Percentiles rank a stretch among this genome's conserved stretches.
Evolutionary conservation across 2,797 vertebrate species (phyloP).

Genomic region (Epinephelus malabaricus): DNA sequence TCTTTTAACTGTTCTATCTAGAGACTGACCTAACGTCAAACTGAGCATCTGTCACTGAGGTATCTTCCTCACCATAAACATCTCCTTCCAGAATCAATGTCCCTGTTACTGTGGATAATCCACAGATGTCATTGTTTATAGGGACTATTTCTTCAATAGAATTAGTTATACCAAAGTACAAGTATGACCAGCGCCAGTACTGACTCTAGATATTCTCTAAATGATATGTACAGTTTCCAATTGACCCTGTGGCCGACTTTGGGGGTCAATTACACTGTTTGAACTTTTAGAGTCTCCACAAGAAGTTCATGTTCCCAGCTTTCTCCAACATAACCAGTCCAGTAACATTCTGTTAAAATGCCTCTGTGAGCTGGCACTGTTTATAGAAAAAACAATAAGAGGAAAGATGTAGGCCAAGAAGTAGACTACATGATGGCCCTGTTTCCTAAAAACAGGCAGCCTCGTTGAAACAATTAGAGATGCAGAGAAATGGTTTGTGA

Average conservation of each 20-base stretch:
- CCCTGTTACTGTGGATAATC: background rate
- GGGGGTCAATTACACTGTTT: constrained; percentile 23
- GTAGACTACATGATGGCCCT: constrained; percentile 12
- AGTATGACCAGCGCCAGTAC: background rate
- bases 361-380: constrained; percentile 42
- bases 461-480: background rate
- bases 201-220: background rate
- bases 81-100: background rate
- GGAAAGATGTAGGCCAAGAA: constrained; percentile 53
- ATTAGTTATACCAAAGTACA: background rate
- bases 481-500: constrained; percentile 21
- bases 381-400: constrained; percentile 62
- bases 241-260: background rate
- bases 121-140: background rate
- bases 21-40: background rate
- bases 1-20: background rate
- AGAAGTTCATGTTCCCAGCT: constrained; percentile 31
- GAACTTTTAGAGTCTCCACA: constrained; percentile 12
- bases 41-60: background rate
- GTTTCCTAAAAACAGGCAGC: constrained; percentile 35
- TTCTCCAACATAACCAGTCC: constrained; percentile 33
- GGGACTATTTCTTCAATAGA: background rate
- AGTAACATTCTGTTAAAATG: constrained; percentile 26
- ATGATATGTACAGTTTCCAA: background rate
- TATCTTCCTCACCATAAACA: background rate